A percentile compares a stretch with the other conserved stretches of the same genome.
These are phyloP conservation scores for Brotula barbata DNA, from an alignment of 2,797 vertebrate species.

Conservation along the genomic window DNA sequence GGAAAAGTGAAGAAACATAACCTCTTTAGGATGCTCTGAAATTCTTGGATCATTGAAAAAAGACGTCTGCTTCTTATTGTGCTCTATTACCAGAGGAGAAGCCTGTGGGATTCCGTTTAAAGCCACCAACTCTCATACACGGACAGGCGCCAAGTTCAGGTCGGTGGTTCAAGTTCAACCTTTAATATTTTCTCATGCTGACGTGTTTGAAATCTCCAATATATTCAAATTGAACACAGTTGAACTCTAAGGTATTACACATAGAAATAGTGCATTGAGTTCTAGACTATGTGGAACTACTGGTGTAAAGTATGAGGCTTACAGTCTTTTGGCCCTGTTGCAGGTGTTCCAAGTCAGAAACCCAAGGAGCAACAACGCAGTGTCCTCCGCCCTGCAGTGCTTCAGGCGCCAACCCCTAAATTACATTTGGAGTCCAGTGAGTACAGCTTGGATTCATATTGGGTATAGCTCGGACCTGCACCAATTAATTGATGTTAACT, in stretches of 20 bases:
- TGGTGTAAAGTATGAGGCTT: constrained; percentile 26
- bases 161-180: constrained; percentile 52
- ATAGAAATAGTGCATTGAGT: neutral
- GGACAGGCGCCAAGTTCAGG: constrained; percentile 97
- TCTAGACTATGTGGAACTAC: no score
- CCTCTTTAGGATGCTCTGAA: constrained; percentile 21
- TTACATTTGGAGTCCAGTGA: constrained; percentile 88
- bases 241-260: constrained; percentile 4
- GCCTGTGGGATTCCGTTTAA: constrained; percentile 93
- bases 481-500: constrained; percentile 5
- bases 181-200: constrained; percentile 5
- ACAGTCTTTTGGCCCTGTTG: constrained; percentile 62
- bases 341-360: constrained; percentile 97
- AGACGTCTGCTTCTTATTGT: constrained; percentile 25
- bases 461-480: neutral
- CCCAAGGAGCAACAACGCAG: constrained; percentile 97
- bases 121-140: constrained; percentile 96
- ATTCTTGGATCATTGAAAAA: constrained; percentile 20
- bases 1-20: constrained; percentile 30
- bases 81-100: constrained; percentile 88
- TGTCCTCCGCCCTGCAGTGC: constrained; percentile 93
- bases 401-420: constrained; percentile 92
- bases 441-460: constrained; percentile 38
- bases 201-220: constrained; percentile 9
- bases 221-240: neutral